Percentiles rank a stretch among this genome's conserved stretches.
Evolutionary conservation across 2,113 vertebrate species (phyloP).

Genomic region (Macrotus californicus): DNA sequence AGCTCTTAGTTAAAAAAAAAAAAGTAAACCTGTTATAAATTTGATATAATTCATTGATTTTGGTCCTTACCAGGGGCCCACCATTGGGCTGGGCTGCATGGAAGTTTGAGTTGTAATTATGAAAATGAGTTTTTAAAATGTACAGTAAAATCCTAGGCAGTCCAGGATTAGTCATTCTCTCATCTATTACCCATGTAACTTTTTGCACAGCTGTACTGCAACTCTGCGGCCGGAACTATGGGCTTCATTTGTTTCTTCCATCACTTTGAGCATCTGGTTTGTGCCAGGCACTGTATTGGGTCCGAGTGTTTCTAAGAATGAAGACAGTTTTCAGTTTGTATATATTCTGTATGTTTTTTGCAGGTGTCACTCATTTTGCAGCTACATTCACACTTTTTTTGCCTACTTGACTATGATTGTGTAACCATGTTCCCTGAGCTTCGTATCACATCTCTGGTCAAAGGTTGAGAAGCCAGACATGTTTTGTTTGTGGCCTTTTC

Average conservation of each 20-base stretch:
- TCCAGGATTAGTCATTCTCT: background rate
- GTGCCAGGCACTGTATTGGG: background rate
- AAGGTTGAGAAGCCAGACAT: background rate
- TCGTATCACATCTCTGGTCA: background rate
- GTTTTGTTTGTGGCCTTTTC: background rate
- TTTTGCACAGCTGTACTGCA: background rate
- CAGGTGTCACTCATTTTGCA: background rate
- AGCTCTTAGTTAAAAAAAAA: background rate
- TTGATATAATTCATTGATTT: background rate
- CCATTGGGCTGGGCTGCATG: background rate
- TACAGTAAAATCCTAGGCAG: background rate
- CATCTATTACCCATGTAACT: background rate
- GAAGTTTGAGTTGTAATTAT: background rate
- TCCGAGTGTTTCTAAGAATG: background rate
- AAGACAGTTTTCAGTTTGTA: background rate
- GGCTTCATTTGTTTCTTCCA: background rate
- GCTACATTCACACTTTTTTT: background rate
- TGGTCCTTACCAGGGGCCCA: background rate
- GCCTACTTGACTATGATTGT: background rate
- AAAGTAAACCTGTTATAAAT: background rate
- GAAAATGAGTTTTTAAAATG: background rate
- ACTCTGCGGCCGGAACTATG: background rate
- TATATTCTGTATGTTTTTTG: background rate
- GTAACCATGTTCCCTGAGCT: background rate
- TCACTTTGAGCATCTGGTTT: background rate